Conservation (phyloP, 1,140 invertebrate species). For the Hestina assimilis region DNA sequence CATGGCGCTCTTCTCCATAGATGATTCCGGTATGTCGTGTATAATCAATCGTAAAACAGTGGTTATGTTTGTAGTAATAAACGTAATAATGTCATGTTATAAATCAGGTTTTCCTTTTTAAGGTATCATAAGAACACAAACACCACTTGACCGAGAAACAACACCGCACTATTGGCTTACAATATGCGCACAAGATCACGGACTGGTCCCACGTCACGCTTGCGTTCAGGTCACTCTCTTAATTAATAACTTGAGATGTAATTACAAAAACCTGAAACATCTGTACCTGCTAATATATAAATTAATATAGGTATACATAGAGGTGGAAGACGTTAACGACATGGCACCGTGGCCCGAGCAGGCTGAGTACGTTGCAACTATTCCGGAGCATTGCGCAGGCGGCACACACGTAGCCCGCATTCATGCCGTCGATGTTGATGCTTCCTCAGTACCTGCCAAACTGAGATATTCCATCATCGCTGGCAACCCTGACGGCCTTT, state of each 20-base stretch:
- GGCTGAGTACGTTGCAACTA: conserved; percentile 90
- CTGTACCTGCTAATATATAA: no score
- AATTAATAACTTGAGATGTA: not conserved
- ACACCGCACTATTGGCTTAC: conserved; percentile 95
- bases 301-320: conserved; percentile 96
- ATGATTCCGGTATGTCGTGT: conserved; percentile 94
- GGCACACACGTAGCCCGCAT: conserved; percentile 88
- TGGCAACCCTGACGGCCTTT: conserved; percentile 94
- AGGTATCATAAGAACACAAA: conserved; percentile 91
- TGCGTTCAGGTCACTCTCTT: conserved; percentile 84
- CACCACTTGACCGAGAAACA: conserved; percentile 92
- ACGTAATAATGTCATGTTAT: no score
- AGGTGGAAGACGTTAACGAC: conserved; percentile 95
- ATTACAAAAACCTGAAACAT: not conserved
- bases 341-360: conserved; percentile 92
- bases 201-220: conserved; percentile 90
- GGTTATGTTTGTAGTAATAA: no score
- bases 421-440: conserved; percentile 89
- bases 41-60: no score
- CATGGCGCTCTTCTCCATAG: conserved; percentile 93
- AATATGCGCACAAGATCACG: conserved; percentile 93
- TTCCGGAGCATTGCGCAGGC: conserved; percentile 90
- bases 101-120: conserved; percentile 25
- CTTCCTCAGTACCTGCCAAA: conserved; percentile 82
- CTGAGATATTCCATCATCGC: conserved; percentile 91